A percentile compares a stretch with the other conserved stretches of the same genome.
These are phyloP conservation scores for Anhinga anhinga DNA, from an alignment of 2,113 vertebrate species.

Conservation along the genomic window DNA sequence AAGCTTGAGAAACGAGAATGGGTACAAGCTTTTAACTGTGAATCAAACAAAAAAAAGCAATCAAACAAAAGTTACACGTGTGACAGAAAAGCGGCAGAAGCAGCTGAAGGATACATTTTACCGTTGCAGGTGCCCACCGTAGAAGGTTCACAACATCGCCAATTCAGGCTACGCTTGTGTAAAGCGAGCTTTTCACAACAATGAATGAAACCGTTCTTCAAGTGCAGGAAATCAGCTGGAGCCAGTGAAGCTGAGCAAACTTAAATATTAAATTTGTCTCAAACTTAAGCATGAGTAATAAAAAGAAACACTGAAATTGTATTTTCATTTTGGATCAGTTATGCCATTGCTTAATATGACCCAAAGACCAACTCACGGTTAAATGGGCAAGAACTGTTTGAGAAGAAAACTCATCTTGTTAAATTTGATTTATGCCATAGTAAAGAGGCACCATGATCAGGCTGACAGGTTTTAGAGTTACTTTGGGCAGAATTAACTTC, in stretches of 20 bases:
- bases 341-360: neutral
- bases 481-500: neutral
- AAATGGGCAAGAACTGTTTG: neutral
- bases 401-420: neutral
- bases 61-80: accelerated
- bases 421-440: neutral
- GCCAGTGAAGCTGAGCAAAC: neutral
- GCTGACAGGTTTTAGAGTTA: neutral
- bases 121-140: neutral
- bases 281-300: neutral
- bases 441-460: neutral
- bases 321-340: constrained; percentile 21
- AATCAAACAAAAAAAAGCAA: neutral
- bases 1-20: neutral
- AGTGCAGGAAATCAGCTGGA: neutral
- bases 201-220: neutral
- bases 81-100: neutral
- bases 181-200: neutral
- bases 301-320: neutral
- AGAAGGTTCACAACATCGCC: neutral
- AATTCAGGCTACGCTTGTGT: neutral
- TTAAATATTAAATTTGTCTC: neutral
- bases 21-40: neutral
- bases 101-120: neutral
- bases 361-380: neutral